Evolutionary conservation across 2,797 vertebrate species (phyloP).

Genomic region (Parauchenoglanis punctatus): DNA sequence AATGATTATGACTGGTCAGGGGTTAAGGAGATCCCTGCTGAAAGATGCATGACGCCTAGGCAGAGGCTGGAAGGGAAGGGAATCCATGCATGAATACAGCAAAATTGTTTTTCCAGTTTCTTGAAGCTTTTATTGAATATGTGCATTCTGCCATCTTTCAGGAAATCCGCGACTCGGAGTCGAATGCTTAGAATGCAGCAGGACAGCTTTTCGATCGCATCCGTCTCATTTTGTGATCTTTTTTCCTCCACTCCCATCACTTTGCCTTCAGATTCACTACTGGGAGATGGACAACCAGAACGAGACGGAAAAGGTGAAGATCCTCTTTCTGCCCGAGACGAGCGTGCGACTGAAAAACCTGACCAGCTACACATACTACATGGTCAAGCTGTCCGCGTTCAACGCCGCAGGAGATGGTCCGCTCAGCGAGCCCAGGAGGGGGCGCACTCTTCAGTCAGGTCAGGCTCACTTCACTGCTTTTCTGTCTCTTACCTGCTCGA

Average conservation of each 20-base stretch:
- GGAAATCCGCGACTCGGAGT: conserved; percentile 3
- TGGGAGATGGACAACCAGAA: conserved; percentile 88
- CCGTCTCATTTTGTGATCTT: not conserved
- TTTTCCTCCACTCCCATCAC: not conserved
- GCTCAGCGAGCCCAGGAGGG: conserved; percentile 80
- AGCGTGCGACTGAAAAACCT: conserved; percentile 85
- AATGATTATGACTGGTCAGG: conserved; percentile 43
- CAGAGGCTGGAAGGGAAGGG: conserved; percentile 29
- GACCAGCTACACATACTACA: conserved; percentile 88
- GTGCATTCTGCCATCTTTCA: not conserved
- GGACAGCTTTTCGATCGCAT: not conserved
- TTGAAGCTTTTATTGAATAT: conserved; percentile 24
- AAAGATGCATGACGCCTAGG: conserved; percentile 46
- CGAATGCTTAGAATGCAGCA: not conserved
- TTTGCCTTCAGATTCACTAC: conserved; percentile 83
- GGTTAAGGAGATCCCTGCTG: conserved; percentile 48
- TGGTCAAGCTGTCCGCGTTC: conserved; percentile 89
- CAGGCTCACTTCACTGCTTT: conserved; percentile 33
- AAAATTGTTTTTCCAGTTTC: conserved; percentile 18
- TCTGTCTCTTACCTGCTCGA: not conserved
- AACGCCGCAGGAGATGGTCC: conserved; percentile 92
- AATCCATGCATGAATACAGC: conserved; percentile 23
- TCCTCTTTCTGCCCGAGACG: conserved; percentile 89
- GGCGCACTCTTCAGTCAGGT: conserved; percentile 90
- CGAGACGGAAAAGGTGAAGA: conserved; percentile 87